Evolutionary conservation across 2,797 vertebrate genomes (phyloP).

Genomic region (Onychomys leucogaster): DNA sequence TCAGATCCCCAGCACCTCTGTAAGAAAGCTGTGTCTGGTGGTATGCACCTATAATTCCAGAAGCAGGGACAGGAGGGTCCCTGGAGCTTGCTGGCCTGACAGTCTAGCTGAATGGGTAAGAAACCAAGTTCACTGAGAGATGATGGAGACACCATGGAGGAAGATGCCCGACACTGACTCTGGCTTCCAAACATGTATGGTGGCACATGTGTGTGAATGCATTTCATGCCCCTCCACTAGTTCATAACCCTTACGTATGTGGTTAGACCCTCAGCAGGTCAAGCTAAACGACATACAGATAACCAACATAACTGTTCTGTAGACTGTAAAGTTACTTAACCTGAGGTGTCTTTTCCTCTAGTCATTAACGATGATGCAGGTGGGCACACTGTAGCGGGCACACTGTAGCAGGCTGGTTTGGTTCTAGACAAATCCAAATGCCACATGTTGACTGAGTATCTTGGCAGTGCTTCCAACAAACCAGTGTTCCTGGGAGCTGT

Average conservation of each 20-base stretch:
- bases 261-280: background rate
- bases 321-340: background rate
- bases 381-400: background rate
- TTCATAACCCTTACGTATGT: background rate
- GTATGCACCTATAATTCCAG: background rate
- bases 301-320: background rate
- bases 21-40: background rate
- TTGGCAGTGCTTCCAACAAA: background rate
- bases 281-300: background rate
- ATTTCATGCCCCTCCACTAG: background rate
- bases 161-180: background rate
- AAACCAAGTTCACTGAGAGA: background rate
- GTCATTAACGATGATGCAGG: background rate
- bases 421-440: constrained; percentile 41
- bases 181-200: background rate
- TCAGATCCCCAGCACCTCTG: background rate
- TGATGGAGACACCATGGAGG: background rate
- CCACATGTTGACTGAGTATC: background rate
- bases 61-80: background rate
- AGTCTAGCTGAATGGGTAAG: background rate
- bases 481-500: background rate
- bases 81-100: background rate
- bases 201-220: background rate
- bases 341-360: background rate
- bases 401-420: background rate